phyloP scores from a whole-genome alignment of 2,888 invertebrate species.

The Nyleta sp. region DNA sequence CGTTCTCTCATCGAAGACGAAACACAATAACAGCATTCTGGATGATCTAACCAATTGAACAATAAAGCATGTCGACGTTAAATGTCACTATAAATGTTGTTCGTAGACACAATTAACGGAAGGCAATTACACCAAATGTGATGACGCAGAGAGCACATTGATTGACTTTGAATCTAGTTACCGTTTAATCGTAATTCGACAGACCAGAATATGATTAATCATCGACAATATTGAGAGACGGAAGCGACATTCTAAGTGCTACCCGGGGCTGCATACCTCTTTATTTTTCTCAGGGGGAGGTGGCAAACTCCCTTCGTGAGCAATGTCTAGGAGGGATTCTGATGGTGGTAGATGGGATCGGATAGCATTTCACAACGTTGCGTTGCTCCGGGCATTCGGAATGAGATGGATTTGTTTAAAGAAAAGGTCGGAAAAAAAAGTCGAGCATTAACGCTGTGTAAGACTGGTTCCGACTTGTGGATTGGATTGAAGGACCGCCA shows the following conservation, averaged over 20 bases:
- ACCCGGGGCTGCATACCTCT: constrained; percentile 82
- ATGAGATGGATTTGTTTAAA: too few species aligned
- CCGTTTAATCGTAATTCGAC: constrained; percentile 1
- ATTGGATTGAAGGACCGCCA: constrained; percentile 73
- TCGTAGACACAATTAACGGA: too few species aligned
- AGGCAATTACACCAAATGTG: too few species aligned
- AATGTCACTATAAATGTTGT: background rate
- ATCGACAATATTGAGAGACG: constrained; percentile 54
- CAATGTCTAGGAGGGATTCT: constrained; percentile 72
- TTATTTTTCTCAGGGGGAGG: constrained; percentile 74
- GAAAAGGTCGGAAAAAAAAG: too few species aligned
- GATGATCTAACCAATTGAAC: background rate
- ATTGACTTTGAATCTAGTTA: constrained; percentile 8
- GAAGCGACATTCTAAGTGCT: constrained; percentile 81
- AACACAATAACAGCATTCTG: constrained; percentile 1
- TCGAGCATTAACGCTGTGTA: constrained; percentile 76
- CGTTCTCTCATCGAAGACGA: constrained; percentile 64
- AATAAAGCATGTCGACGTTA: background rate
- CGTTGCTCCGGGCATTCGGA: background rate
- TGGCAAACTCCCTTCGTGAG: constrained; percentile 77
- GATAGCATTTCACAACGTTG: constrained; percentile 75
- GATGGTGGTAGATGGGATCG: constrained; percentile 62
- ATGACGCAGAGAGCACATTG: background rate
- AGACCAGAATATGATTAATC: background rate
- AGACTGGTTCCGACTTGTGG: constrained; percentile 67